Evolutionary conservation across 2,113 vertebrate species (phyloP).

Genomic region (Capreolus pygargus): DNA sequence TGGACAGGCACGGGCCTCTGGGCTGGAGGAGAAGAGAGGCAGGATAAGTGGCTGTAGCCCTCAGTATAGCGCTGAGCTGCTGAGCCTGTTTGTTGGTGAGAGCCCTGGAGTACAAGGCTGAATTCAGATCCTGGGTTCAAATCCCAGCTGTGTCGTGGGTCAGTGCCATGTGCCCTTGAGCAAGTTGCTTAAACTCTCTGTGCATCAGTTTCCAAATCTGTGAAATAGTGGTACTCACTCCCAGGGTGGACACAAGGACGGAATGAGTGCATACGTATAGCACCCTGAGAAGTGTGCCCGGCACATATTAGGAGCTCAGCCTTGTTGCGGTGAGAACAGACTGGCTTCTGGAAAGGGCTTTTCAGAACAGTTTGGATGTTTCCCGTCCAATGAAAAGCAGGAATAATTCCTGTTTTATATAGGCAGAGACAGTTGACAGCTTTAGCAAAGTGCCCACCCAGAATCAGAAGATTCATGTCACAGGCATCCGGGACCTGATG

Average conservation of each 20-base stretch:
- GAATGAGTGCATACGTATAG: rapidly evolving
- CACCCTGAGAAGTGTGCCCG: neutral
- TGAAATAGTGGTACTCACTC: neutral
- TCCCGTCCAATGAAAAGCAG: neutral
- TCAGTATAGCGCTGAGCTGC: neutral
- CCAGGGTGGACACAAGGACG: rapidly evolving
- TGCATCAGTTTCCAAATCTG: neutral
- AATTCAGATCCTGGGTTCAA: neutral
- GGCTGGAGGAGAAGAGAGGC: neutral
- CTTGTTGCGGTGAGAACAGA: neutral
- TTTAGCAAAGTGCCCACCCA: neutral
- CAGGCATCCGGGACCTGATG: neutral
- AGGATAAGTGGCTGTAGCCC: neutral
- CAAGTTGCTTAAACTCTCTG: neutral
- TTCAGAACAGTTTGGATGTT: neutral
- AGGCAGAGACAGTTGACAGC: neutral
- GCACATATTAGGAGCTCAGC: neutral
- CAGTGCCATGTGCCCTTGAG: neutral
- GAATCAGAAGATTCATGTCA: neutral
- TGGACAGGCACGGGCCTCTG: neutral
- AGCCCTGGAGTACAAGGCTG: rapidly evolving
- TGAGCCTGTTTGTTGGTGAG: neutral
- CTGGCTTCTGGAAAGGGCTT: neutral
- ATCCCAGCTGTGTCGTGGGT: neutral
- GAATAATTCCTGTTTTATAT: neutral